These are phyloP conservation scores for Rhorus exstirpatorius DNA, from an alignment of 2,888 invertebrate genomes.

Conservation along the genomic window DNA sequence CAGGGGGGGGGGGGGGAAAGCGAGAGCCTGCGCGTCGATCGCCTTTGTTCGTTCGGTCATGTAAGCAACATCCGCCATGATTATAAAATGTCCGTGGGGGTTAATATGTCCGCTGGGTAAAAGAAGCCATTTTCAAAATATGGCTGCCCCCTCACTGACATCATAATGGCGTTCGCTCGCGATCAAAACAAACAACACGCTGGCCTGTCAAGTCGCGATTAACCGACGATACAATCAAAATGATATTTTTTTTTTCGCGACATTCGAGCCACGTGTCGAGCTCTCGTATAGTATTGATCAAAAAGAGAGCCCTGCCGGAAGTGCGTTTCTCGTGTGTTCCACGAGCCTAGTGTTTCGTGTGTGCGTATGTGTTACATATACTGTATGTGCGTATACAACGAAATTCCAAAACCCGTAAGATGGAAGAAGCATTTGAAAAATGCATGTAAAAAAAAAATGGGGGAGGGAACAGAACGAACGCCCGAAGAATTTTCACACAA, in stretches of 20 bases:
- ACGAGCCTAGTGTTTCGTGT: slow-evolving; percentile 22
- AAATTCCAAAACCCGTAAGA: slow-evolving; percentile 10
- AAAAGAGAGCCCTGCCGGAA: slow-evolving; percentile 80
- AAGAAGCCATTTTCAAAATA: slow-evolving; percentile 89
- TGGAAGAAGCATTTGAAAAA: neutral
- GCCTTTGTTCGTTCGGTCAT: slow-evolving; percentile 68
- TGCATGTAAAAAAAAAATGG: too few species aligned
- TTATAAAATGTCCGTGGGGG: slow-evolving; percentile 76
- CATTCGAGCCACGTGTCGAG: slow-evolving; percentile 61
- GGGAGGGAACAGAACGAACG: neutral
- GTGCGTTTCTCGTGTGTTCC: slow-evolving; percentile 76
- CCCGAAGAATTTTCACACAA: neutral
- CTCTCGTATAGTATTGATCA: slow-evolving; percentile 77
- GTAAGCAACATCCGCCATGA: slow-evolving; percentile 83
- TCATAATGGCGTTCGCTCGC: slow-evolving; percentile 87
- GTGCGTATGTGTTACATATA: slow-evolving; percentile 33
- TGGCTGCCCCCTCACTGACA: slow-evolving; percentile 89
- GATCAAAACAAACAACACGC: slow-evolving; percentile 86
- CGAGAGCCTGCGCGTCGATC: slow-evolving; percentile 18
- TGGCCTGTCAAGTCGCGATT: slow-evolving; percentile 80
- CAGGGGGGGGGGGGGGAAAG: neutral
- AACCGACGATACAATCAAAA: slow-evolving; percentile 61
- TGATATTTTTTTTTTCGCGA: slow-evolving; percentile 15
- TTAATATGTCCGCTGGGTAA: slow-evolving; percentile 53
- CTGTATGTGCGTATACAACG: slow-evolving; percentile 8